Conservation (phyloP, 92 coral and sea anemone genomes). For the Diadumene lineata region DNA sequence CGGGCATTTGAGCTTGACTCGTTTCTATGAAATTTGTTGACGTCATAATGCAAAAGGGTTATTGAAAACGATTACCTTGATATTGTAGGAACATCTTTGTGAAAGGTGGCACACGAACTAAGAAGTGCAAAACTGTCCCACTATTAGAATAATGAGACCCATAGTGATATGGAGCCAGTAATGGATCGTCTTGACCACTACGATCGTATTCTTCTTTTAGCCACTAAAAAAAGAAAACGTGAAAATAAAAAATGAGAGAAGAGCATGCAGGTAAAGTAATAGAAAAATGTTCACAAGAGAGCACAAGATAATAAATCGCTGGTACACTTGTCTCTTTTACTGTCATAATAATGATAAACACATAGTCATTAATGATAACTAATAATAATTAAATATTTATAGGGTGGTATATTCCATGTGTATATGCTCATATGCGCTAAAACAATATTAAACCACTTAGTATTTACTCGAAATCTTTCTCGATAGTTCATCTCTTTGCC, state of each 20-base stretch:
- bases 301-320: background rate
- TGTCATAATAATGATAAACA: no score
- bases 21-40: no score
- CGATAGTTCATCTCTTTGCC: conserved; percentile 73
- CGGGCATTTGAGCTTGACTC: no score
- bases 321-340: no score
- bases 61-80: conserved; percentile 88
- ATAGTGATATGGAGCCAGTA: conserved; percentile 88
- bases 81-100: conserved; percentile 92
- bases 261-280: background rate
- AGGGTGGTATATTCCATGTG: no score
- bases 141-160: conserved; percentile 98
- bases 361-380: no score
- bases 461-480: conserved; percentile 81
- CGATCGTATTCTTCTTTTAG: conserved; percentile 88
- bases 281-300: background rate
- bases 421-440: no score
- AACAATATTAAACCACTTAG: background rate
- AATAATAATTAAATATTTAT: no score
- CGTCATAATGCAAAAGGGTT: no score
- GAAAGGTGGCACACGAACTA: conserved; percentile 89
- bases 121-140: conserved; percentile 95
- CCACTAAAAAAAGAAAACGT: conserved; percentile 48
- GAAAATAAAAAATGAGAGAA: no score
- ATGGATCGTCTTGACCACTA: conserved; percentile 67